Evolutionary conservation across 2,888 invertebrate species (phyloP).

Genomic region (Phyllotreta cruciferae): DNA sequence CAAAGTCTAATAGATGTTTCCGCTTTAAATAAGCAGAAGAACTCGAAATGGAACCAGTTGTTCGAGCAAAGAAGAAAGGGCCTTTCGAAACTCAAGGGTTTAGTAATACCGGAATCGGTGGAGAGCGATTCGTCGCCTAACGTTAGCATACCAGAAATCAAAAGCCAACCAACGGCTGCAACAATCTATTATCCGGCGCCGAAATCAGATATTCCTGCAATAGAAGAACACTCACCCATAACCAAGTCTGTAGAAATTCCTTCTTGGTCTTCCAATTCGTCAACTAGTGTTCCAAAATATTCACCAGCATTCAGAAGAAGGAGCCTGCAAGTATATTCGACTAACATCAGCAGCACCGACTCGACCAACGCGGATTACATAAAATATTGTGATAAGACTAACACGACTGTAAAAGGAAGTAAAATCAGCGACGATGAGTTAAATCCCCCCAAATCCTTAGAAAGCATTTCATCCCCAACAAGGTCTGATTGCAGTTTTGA

Average conservation of each 20-base stretch:
- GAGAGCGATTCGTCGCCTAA: constrained; percentile 63
- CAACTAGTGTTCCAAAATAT: constrained; percentile 75
- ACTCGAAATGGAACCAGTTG: constrained; percentile 71
- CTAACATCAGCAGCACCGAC: constrained; percentile 40
- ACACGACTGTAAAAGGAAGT: constrained; percentile 33
- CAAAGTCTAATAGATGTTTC: constrained; percentile 63
- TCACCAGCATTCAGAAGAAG: constrained; percentile 83
- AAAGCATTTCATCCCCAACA: constrained; percentile 67
- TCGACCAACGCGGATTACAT: constrained; percentile 33
- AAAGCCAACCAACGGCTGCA: constrained; percentile 63
- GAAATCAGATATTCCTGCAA: constrained; percentile 38
- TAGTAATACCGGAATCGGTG: constrained; percentile 82
- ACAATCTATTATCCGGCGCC: constrained; percentile 41
- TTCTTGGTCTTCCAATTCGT: constrained; percentile 56
- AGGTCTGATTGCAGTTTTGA: constrained; percentile 68
- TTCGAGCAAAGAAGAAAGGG: constrained; percentile 83
- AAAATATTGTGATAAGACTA: constrained; percentile 41
- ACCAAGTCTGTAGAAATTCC: constrained; percentile 50
- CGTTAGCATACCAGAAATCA: constrained; percentile 83
- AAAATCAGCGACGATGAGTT: constrained; percentile 44
- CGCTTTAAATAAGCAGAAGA: constrained; percentile 48
- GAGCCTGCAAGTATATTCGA: constrained; percentile 70
- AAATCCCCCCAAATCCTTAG: constrained; percentile 65
- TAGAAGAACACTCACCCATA: constrained; percentile 40
- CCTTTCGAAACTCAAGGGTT: constrained; percentile 84